Percentiles rank a stretch among this genome's conserved stretches.
Conservation (phyloP, 2,797 vertebrate species). For the Phylloscopus collybita region DNA sequence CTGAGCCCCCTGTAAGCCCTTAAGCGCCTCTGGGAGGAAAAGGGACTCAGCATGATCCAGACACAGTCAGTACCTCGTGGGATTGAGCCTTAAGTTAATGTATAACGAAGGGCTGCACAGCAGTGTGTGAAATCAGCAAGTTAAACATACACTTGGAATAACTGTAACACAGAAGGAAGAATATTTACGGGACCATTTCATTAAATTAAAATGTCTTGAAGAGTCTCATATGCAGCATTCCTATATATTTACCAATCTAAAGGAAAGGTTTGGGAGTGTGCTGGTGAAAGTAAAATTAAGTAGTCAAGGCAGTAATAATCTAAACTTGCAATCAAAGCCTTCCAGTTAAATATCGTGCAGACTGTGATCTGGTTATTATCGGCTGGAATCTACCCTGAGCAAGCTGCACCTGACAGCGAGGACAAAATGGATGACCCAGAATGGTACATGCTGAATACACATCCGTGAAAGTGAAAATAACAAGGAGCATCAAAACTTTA, state of each 20-base stretch:
- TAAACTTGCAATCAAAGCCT: not conserved
- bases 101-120: constrained; percentile 66
- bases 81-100: constrained; percentile 72
- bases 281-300: not conserved
- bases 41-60: not conserved
- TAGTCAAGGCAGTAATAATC: not conserved
- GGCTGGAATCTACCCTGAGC: not conserved
- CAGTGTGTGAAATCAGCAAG: constrained; percentile 56
- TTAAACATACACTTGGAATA: constrained; percentile 71
- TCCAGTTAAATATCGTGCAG: not conserved
- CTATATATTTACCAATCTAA: not conserved
- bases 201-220: not conserved
- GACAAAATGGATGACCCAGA: not conserved
- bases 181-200: not conserved
- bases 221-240: not conserved
- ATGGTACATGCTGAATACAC: not conserved
- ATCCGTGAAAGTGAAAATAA: not conserved
- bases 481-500: not conserved
- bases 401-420: not conserved
- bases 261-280: not conserved
- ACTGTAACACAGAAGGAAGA: constrained; percentile 7
- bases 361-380: not conserved
- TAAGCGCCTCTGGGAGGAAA: not conserved
- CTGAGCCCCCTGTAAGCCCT: not conserved
- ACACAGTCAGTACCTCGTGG: not conserved